phyloP scores from a whole-genome alignment of 1,140 invertebrate genomes.

The Physella acuta region DNA sequence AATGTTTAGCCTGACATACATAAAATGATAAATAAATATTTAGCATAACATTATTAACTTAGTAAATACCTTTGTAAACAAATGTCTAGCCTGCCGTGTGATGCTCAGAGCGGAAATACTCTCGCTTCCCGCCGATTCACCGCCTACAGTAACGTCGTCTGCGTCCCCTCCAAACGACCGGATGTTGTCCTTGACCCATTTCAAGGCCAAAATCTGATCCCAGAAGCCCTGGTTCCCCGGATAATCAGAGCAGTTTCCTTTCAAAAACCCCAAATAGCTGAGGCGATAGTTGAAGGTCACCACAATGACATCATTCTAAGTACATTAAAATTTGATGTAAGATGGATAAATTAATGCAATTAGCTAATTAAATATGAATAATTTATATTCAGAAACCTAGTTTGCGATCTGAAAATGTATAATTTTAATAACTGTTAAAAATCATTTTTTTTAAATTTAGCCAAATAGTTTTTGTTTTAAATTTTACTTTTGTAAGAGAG shows the following conservation, averaged over 20 bases:
- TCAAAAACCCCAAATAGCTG: constrained; percentile 55
- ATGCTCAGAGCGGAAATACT: constrained; percentile 23
- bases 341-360: too few species aligned
- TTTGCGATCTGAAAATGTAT: too few species aligned
- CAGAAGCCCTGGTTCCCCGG: constrained; percentile 66
- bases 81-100: constrained; percentile 28
- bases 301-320: constrained; percentile 60
- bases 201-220: constrained; percentile 88
- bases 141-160: constrained; percentile 40
- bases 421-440: too few species aligned
- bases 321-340: too few species aligned
- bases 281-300: constrained; percentile 64
- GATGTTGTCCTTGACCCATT: constrained; percentile 68
- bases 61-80: constrained; percentile 24
- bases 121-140: constrained; percentile 39
- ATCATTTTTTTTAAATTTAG: too few species aligned
- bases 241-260: constrained; percentile 19
- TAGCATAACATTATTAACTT: background rate
- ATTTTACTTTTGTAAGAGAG: too few species aligned
- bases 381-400: too few species aligned
- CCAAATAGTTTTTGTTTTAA: too few species aligned
- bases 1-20: background rate
- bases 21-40: background rate
- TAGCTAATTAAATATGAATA: too few species aligned
- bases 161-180: constrained; percentile 42